Base-by-base conservation (phyloP, 2,113 vertebrate species). In the Oplegnathus fasciatus region DNA sequence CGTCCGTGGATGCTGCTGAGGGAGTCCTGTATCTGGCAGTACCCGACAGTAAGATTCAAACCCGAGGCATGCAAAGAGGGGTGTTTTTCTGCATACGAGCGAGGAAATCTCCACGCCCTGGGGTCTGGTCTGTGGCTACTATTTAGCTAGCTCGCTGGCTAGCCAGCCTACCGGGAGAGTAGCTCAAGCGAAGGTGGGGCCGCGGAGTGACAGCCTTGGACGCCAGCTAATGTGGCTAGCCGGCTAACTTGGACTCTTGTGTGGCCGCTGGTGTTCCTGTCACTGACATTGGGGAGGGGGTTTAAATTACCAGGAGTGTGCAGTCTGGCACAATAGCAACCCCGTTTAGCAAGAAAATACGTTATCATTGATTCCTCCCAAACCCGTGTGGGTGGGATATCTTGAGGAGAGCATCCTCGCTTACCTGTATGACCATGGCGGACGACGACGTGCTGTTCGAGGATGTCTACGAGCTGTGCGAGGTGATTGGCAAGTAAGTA, bases 381-480 rank as follows among this genome's bases (percentile, higher is more conserved):
- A 80, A 11, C 37, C 78, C 62, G 83, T 78, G 89, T 89, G 85
- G 91, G 89, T 84, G 82, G 89, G 76, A 88, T 73, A 84, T 78
- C 87, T 85, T 15, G 82, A 52, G 83, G 95, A 95, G 95, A 90
- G 93, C 93, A 92, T 93, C 94, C 95, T 91, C 94, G 40, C 75
- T 91, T 92, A 90, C 88, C 91, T 83, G 60, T 6, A 97, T 91
- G 96, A 98, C 97, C 95, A 99, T 99, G 98, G 98, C 98, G 95
- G 98, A 99, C 97, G 98, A 99, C 96, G 98, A 99, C 96, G 97
- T 99, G 95, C 96, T 99, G 72, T 99, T 99, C 93, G 98, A 99
- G 94, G 98, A 99, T 96, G 98, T 99, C 83, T 99, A 99, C 92
- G 98, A 99, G 97, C 97, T 99, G 78, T 99, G 98, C 91, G 98